A percentile compares a stretch with the other conserved stretches of the same genome.
phyloP scores from a whole-genome alignment of 2,888 invertebrate genomes.

The Suillia variegata region DNA sequence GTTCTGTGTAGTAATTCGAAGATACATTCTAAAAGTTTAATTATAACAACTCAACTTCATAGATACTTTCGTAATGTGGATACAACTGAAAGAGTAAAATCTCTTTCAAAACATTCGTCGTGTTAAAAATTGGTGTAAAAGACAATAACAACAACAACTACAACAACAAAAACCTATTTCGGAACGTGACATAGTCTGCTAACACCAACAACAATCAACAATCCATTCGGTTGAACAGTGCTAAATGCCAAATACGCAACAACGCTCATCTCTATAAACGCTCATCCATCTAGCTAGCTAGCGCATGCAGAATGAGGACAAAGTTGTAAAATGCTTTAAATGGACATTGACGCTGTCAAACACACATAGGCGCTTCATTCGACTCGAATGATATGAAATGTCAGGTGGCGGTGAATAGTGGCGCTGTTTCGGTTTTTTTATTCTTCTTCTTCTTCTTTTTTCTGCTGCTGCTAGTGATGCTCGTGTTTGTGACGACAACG shows the following conservation, averaged over 20 bases:
- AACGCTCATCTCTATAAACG: no score
- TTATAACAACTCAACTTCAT: no score
- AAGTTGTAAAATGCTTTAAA: slow-evolving; percentile 59
- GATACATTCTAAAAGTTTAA: no score
- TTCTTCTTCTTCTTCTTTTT: background rate
- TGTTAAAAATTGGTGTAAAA: no score
- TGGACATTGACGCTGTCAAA: slow-evolving; percentile 61
- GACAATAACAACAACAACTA: no score
- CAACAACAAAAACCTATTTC: no score
- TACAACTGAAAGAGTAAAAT: no score
- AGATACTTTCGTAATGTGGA: no score
- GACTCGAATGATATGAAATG: slow-evolving; percentile 50
- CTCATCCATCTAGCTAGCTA: background rate
- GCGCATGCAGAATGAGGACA: slow-evolving; percentile 49
- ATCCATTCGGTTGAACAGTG: background rate
- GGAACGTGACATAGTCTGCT: slow-evolving; percentile 30
- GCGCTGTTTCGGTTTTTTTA: background rate
- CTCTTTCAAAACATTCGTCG: no score
- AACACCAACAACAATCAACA: no score
- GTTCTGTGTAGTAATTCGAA: background rate
- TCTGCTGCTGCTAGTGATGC: background rate
- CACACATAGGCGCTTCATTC: slow-evolving; percentile 23
- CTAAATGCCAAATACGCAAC: background rate
- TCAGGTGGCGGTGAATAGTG: slow-evolving; percentile 49
- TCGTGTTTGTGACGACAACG: slow-evolving; percentile 1